phyloP scores from a whole-genome alignment of 2,888 invertebrate species.

The Cybosia mesomella region DNA sequence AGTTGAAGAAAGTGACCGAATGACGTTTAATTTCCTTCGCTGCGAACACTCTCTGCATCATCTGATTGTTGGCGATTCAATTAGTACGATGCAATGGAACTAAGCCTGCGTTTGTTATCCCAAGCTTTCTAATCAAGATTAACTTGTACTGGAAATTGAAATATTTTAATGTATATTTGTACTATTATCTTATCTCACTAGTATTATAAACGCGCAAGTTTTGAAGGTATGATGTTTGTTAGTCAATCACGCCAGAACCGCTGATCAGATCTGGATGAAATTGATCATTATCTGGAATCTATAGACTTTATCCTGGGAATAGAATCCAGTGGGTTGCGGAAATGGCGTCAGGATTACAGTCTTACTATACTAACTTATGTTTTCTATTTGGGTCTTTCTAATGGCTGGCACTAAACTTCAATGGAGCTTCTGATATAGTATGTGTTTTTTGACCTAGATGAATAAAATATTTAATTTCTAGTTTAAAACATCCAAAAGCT shows the following conservation, averaged over 20 bases:
- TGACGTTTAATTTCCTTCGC: conserved; percentile 85
- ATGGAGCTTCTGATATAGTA: not conserved
- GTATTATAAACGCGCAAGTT: not conserved
- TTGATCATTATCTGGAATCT: too few relatives aligned
- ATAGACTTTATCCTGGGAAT: too few relatives aligned
- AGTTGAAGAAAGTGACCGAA: conserved; percentile 76
- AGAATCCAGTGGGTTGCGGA: too few relatives aligned
- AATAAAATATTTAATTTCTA: not conserved
- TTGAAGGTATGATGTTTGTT: not conserved
- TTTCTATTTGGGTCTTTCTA: too few relatives aligned
- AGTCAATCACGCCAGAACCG: not conserved
- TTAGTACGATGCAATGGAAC: conserved; percentile 63
- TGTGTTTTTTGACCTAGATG: not conserved
- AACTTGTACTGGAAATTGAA: conserved; percentile 23
- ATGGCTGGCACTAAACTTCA: too few relatives aligned
- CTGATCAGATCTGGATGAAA: not conserved
- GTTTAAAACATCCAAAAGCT: not conserved
- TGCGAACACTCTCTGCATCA: conserved; percentile 62
- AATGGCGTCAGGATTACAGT: too few relatives aligned
- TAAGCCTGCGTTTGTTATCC: conserved; percentile 53
- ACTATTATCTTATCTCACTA: not conserved
- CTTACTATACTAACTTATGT: too few relatives aligned
- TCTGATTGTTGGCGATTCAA: conserved; percentile 76
- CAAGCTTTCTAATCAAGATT: conserved; percentile 48
- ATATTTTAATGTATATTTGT: not conserved